Base-by-base conservation (phyloP, 1,140 invertebrate species). In the Drosophila miranda region DNA sequence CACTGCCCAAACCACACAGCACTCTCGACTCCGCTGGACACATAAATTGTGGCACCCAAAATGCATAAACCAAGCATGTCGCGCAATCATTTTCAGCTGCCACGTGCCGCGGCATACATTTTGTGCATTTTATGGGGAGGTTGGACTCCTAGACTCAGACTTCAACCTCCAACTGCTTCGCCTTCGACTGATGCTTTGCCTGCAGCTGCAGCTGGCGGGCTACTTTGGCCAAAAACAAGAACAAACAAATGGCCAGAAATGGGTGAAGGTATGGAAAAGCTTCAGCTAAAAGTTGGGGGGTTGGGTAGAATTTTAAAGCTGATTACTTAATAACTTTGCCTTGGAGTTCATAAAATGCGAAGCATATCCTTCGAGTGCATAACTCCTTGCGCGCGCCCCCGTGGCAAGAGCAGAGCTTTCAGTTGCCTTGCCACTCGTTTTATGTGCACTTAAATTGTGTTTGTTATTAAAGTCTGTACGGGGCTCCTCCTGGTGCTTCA, bases 61-160 rank as follows among this genome's bases (percentile, higher is more conserved):
- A 84, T 81, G 81, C 84, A 89, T 89, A 89, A 89, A 89, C 73
- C 80, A 89, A 80, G 76, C 77, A 78, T 89, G 84, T 89, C 84
- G 84, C 84, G 84, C 84, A 80, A 89, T 89, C 84, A 89, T 89
- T 89, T 89, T 88, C 83, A 88, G 84, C 84, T 88, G 79, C 79
- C 80, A 84, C 80, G 80, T 84, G 80, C 80, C 77, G 60, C 63
- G 51, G 81, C 81, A 87, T 87, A 87, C 81, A 87, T 82, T 86
- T 86, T 66, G 74, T 64, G 82, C 82, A 84, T 86, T 84, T 84
- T 84, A 84, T 81, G 82, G 68, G 75, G 75, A 49, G 45, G 38
- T 30, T 23, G 45, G 34, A 46, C 59, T n/a, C 59, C 13, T 11
- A 13, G 34, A 38, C 34, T 38, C 34, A 38, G 34, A 38, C 34